Conservation (phyloP, 2,113 vertebrate species). For the Trematocara nigrifrons region DNA sequence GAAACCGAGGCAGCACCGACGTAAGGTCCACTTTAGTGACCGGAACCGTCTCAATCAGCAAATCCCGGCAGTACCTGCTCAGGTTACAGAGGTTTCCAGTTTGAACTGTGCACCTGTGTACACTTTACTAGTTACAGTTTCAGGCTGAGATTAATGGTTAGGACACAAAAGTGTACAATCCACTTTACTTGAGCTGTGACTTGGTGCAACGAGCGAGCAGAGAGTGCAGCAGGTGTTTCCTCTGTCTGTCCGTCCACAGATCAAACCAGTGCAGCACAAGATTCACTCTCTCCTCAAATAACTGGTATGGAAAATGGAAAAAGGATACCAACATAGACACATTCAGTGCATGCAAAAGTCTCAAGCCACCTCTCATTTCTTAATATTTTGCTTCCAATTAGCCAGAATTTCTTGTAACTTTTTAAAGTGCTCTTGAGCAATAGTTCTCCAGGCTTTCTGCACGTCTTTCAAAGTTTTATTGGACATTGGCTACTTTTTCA, state of each 20-base stretch:
- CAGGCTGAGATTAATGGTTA: neutral
- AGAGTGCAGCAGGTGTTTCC: slow-evolving; percentile 74
- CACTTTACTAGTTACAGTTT: neutral
- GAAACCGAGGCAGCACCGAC: slow-evolving; percentile 73
- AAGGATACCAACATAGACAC: neutral
- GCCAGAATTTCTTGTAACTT: neutral
- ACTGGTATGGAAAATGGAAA: slow-evolving; percentile 45
- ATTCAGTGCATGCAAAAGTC: neutral
- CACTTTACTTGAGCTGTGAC: slow-evolving; percentile 78
- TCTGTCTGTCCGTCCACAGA: slow-evolving; percentile 82
- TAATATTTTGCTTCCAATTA: neutral
- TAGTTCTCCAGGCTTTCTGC: neutral
- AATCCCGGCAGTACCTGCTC: slow-evolving; percentile 71
- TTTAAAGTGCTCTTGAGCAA: neutral
- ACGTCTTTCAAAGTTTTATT: neutral
- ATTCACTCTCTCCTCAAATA: slow-evolving; percentile 82
- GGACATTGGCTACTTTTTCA: neutral
- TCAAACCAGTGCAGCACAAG: slow-evolving; percentile 86
- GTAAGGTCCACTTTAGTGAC: slow-evolving; percentile 76
- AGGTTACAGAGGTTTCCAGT: neutral
- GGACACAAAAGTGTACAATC: neutral
- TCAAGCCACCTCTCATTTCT: neutral
- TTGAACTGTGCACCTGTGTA: neutral
- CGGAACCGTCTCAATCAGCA: slow-evolving; percentile 71
- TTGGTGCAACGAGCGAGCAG: slow-evolving; percentile 73